Evolutionary conservation across 2,888 invertebrate genomes (phyloP), one percentile per base, ranked within the genome.

Genomic region (Carpatolechia fugitivella): DNA sequence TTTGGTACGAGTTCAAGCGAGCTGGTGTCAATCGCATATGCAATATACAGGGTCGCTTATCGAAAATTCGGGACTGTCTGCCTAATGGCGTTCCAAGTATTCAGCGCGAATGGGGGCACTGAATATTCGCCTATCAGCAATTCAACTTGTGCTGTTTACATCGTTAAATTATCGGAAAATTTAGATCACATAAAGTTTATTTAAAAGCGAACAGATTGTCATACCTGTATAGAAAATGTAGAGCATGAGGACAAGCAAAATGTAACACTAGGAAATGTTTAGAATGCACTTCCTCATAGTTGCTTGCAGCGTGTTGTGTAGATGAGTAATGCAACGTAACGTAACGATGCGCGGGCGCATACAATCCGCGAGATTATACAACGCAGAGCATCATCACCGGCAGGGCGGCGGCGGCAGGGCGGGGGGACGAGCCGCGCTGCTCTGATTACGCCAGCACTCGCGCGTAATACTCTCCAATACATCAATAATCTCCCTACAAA

Each of bases 201-300:
- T 40, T 18, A 18, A 6, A 40, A 35, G 20, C 7, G 18, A 33
- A 20, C 46, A 50, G 33, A 54, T 55, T 47, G 41, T 49, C 20
- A 48, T 52, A 6, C 6, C 6, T 41, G 11, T 48, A 52, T 49
- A 20, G 52, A 56, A 55, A 56, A 56, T 24, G 18, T 41, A 41
- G 14, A 49, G 7, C 24, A 78, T 69, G 75, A 76, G 79, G 71
- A 66, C 75, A 68, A 74, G 75, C 78, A 77, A 63, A 82, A 80
- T 83, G 80, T 82, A 84, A 84, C 77, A 84, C 76, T 69, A 83
- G 87, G 85, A 87, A 89, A 82, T 70, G 74, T 74, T 74, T 56
- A 59, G 65, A 66, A 63, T 64, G 69, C 66, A 69, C 78, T 88
- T 88, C 86, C 86, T 85, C 81, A 80, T 86, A 83, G 80, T 81